Percentiles rank a stretch among this genome's conserved stretches.
These are phyloP conservation scores for Coregonus sp. DNA, from an alignment of 2,797 vertebrate species.

Conservation along the genomic window DNA sequence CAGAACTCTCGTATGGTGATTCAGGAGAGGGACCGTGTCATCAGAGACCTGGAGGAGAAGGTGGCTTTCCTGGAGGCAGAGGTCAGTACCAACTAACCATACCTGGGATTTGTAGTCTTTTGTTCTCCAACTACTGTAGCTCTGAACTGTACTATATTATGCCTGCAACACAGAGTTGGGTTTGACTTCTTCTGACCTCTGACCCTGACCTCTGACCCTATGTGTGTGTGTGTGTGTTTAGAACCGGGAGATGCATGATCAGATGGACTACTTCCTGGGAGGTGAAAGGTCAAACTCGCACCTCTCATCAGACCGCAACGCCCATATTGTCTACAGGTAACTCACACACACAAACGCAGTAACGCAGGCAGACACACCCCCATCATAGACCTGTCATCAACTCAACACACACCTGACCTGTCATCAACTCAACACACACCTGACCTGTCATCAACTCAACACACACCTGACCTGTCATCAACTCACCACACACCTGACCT, in stretches of 20 bases:
- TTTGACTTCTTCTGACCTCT: slow-evolving; percentile 24
- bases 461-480: too few relatives aligned
- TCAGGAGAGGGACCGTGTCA: slow-evolving; percentile 85
- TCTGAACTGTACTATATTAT: not conserved
- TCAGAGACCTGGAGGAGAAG: slow-evolving; percentile 91
- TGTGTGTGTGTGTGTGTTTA: slow-evolving; percentile 50
- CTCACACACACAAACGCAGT: slow-evolving; percentile 15
- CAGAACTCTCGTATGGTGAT: slow-evolving; percentile 93
- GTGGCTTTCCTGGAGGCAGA: slow-evolving; percentile 91
- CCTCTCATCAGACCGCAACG: slow-evolving; percentile 41
- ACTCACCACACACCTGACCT: too few relatives aligned
- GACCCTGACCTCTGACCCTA: slow-evolving; percentile 29
- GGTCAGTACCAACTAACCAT: slow-evolving; percentile 63
- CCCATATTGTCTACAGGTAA: slow-evolving; percentile 76
- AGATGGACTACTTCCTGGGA: slow-evolving; percentile 88
- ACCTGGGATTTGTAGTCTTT: not conserved
- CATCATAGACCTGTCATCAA: too few relatives aligned
- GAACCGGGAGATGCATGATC: slow-evolving; percentile 94
- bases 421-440: too few relatives aligned
- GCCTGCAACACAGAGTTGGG: not conserved
- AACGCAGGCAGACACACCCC: not conserved
- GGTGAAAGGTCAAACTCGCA: slow-evolving; percentile 60
- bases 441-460: too few relatives aligned
- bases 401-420: too few relatives aligned
- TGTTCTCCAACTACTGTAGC: not conserved